phyloP scores from a whole-genome alignment of 2,797 vertebrate genomes.

The Leuciscus waleckii region DNA sequence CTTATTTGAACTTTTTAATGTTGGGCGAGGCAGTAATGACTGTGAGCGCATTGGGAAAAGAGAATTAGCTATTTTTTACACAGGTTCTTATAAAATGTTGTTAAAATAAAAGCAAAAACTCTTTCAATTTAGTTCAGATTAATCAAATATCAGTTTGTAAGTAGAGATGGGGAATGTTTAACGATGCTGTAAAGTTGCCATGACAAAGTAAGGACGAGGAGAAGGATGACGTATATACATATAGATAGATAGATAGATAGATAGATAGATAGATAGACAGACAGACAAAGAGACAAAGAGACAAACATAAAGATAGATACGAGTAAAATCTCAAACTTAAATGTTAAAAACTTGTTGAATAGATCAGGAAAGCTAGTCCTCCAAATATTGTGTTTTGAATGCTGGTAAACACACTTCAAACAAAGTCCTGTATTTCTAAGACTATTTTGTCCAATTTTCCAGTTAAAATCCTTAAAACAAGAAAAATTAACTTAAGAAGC shows the following conservation, averaged over 20 bases:
- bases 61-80: background rate
- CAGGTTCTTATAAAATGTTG: background rate
- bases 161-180: background rate
- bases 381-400: background rate
- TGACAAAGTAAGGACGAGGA: background rate
- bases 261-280: too few relatives aligned
- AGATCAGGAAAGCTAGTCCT: too few relatives aligned
- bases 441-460: background rate
- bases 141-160: background rate
- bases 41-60: background rate
- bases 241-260: too few relatives aligned
- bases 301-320: too few relatives aligned
- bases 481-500: background rate
- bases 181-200: background rate
- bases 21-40: background rate
- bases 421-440: background rate
- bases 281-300: fast-evolving
- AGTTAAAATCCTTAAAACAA: background rate
- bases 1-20: slow-evolving; percentile 8
- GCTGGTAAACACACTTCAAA: background rate
- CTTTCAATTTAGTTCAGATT: background rate
- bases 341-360: too few relatives aligned
- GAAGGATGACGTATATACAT: background rate
- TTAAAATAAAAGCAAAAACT: too few relatives aligned
- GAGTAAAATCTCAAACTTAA: too few relatives aligned